These are phyloP conservation scores for Parotocinclus haroldoi DNA, from an alignment of 2,797 vertebrate genomes.

Conservation along the genomic window DNA sequence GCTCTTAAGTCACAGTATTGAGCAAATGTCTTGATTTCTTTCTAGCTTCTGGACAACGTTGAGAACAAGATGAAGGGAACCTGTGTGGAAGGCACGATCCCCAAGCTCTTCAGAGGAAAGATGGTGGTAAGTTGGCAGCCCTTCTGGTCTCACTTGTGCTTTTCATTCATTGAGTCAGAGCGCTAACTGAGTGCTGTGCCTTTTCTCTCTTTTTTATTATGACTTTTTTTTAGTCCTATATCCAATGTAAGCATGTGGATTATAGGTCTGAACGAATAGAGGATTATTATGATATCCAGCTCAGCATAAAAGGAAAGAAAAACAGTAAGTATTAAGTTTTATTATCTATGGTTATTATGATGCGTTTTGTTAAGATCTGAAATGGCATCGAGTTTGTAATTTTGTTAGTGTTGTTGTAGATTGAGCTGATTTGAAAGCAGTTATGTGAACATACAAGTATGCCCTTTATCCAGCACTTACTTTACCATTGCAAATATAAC, in stretches of 20 bases:
- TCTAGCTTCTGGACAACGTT: conserved; percentile 96
- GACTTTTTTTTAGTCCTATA: conserved; percentile 88
- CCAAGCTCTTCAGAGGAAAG: conserved; percentile 97
- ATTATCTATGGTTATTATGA: no score
- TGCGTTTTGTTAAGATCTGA: no score
- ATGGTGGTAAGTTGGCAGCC: conserved; percentile 88
- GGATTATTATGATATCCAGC: conserved; percentile 99
- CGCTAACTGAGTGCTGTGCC: neutral
- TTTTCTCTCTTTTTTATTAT: no score
- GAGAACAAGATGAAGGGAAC: conserved; percentile 99
- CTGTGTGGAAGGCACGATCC: conserved; percentile 98
- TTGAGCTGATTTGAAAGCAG: no score
- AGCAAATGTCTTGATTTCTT: neutral
- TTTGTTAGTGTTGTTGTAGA: no score
- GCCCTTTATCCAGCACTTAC: no score
- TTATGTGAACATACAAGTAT: no score
- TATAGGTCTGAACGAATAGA: conserved; percentile 98
- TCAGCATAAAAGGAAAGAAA: conserved; percentile 99
- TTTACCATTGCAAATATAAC: no score
- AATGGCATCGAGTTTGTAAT: no score
- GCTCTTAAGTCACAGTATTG: no score
- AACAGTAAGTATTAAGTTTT: conserved; percentile 84
- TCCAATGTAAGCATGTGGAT: conserved; percentile 98
- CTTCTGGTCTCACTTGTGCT: neutral
- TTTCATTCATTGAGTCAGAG: neutral